Evolutionary conservation across 2,113 vertebrate genomes (phyloP).

Genomic region (Nyctereutes procyonoides): DNA sequence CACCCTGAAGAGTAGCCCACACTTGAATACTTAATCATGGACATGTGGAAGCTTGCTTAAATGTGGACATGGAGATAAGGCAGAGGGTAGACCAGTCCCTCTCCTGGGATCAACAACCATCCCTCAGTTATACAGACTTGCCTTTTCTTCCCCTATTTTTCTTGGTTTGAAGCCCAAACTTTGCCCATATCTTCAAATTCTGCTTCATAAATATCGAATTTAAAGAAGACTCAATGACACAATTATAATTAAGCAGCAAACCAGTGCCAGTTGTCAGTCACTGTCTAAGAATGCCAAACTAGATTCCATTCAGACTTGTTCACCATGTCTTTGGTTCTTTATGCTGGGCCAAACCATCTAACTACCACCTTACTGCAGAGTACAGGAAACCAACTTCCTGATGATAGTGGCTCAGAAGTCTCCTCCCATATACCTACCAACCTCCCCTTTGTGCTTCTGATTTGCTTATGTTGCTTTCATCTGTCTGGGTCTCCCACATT

Average conservation of each 20-base stretch:
- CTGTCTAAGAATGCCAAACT: neutral
- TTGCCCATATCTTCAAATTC: neutral
- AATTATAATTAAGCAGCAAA: neutral
- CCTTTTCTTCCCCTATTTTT: neutral
- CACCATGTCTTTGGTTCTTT: neutral
- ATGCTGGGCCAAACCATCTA: neutral
- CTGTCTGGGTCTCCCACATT: neutral
- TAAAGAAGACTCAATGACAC: neutral
- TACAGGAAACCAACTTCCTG: neutral
- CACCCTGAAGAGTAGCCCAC: neutral
- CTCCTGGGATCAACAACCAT: neutral
- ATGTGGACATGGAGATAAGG: neutral
- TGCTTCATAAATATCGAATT: neutral
- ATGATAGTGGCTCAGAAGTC: neutral
- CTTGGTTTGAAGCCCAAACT: neutral
- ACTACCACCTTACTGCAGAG: neutral
- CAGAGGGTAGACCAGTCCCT: neutral
- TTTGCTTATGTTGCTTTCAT: constrained; percentile 12
- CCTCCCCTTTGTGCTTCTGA: neutral
- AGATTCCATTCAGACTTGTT: neutral
- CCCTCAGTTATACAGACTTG: neutral
- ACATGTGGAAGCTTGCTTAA: neutral
- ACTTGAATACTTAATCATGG: neutral
- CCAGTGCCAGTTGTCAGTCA: neutral
- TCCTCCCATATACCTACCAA: neutral